phyloP scores from a whole-genome alignment of 2,888 invertebrate species.

The Macrostomum cliftonense region DNA sequence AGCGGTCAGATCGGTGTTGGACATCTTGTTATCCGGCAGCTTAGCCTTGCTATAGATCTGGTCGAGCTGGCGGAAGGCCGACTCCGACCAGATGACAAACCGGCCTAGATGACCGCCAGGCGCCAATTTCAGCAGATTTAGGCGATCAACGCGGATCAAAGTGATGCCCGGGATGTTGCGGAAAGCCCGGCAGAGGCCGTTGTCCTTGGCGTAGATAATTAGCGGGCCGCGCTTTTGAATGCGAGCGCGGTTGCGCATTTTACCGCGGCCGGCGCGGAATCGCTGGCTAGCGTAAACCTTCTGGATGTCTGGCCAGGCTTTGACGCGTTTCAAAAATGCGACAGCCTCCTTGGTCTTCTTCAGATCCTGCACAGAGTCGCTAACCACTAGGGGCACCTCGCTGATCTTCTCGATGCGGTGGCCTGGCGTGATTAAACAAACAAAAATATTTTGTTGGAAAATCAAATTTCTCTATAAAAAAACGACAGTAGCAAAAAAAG shows the following conservation, averaged over 20 bases:
- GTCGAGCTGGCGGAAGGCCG: constrained; percentile 78
- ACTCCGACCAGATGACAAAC: constrained; percentile 95
- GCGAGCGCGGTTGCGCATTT: constrained; percentile 91
- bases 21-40: constrained; percentile 88
- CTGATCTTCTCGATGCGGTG: constrained; percentile 60
- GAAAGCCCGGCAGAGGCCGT: constrained; percentile 79
- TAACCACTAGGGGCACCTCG: constrained; percentile 83
- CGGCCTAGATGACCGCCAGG: constrained; percentile 92
- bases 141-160: constrained; percentile 65
- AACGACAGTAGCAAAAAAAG: too few relatives aligned
- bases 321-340: constrained; percentile 71
- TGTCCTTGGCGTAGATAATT: constrained; percentile 76
- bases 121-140: constrained; percentile 80
- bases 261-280: constrained; percentile 93
- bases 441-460: too few relatives aligned
- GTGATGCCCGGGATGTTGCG: constrained; percentile 79
- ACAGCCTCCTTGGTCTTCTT: constrained; percentile 96
- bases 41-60: constrained; percentile 85
- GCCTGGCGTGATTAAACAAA: too few relatives aligned
- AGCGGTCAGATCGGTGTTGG: constrained; percentile 77
- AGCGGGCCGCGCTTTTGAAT: constrained; percentile 88
- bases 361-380: constrained; percentile 79
- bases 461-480: too few relatives aligned
- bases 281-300: constrained; percentile 92
- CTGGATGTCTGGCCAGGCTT: constrained; percentile 88